Evolutionary conservation across 2,113 vertebrate genomes (phyloP).

Genomic region (Vulpes vulpes): DNA sequence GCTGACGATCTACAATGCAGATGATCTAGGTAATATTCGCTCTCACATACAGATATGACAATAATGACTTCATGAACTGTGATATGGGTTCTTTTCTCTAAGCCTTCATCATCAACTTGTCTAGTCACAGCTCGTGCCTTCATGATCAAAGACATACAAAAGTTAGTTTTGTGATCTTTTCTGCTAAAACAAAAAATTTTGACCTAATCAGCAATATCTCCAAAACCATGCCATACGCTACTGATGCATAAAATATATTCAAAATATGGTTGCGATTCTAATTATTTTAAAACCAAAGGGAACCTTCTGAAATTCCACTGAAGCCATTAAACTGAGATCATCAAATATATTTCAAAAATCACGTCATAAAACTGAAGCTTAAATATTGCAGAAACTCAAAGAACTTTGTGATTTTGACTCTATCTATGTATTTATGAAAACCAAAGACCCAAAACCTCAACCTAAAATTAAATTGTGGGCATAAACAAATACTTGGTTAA

Average conservation of each 20-base stretch:
- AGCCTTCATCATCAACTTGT: background rate
- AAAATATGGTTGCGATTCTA: slow-evolving; percentile 23
- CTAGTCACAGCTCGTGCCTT: background rate
- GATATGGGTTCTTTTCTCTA: background rate
- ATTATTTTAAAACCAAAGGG: slow-evolving; percentile 34
- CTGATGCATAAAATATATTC: background rate
- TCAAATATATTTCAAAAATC: slow-evolving; percentile 12
- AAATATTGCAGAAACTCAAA: slow-evolving; percentile 24
- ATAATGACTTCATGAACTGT: background rate
- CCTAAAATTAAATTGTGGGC: slow-evolving; percentile 31
- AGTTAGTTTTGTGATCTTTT: slow-evolving; percentile 18
- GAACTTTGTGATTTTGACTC: background rate
- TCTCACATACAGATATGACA: background rate
- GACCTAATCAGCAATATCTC: background rate
- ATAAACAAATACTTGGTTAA: slow-evolving; percentile 48
- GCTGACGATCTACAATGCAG: background rate
- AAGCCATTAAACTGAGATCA: background rate
- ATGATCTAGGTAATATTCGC: background rate
- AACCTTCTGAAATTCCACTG: slow-evolving; percentile 48
- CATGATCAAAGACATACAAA: background rate
- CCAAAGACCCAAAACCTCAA: background rate
- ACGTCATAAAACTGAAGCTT: background rate
- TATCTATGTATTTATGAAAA: slow-evolving; percentile 33
- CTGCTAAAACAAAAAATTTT: background rate
- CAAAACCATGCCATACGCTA: background rate